Conservation (phyloP, 2,888 invertebrate species). For the Formica aserva region DNA sequence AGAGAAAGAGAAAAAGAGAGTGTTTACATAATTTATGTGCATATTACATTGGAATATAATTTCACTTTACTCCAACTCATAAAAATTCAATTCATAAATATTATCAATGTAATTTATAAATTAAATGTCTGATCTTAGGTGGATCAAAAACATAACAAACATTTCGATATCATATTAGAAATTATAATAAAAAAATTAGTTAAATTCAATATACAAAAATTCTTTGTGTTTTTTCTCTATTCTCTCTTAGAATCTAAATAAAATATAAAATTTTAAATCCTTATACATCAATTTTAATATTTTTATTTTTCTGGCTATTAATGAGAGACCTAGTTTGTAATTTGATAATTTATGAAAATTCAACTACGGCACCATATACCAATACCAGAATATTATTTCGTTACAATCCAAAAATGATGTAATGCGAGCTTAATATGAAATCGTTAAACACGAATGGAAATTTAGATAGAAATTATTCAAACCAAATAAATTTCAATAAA, state of each 20-base stretch:
- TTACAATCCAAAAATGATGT: neutral
- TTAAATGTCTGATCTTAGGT: neutral
- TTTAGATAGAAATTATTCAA: neutral
- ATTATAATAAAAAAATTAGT: neutral
- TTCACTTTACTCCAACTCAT: neutral
- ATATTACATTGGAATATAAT: neutral
- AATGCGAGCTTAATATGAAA: neutral
- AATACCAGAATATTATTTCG: neutral
- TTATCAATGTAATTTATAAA: neutral
- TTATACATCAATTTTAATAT: neutral
- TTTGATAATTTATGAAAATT: conserved; percentile 9
- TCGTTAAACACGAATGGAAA: neutral
- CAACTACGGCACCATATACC: neutral
- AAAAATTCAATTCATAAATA: neutral
- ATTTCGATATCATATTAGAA: neutral
- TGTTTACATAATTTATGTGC: neutral
- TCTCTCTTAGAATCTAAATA: neutral
- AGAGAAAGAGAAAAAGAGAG: neutral
- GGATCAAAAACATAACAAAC: neutral
- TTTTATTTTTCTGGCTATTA: neutral
- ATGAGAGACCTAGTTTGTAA: neutral
- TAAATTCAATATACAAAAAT: neutral
- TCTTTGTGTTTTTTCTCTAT: neutral
- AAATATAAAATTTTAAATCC: neutral
- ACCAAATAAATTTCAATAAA: neutral